Evolutionary conservation across 2,113 vertebrate genomes (phyloP).

Genomic region (Manacus vitellinus): DNA sequence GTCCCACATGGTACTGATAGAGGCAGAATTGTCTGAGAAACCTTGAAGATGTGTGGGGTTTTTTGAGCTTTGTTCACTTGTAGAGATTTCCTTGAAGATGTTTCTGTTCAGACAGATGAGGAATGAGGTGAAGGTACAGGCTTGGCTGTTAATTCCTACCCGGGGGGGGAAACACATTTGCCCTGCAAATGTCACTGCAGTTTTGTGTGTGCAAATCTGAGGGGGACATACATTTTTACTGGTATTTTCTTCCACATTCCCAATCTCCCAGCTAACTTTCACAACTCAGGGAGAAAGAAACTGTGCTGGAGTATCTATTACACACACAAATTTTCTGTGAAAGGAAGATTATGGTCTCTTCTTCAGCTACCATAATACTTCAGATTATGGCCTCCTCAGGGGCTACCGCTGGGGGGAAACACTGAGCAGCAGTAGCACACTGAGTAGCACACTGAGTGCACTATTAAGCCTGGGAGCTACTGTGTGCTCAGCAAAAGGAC

Average conservation of each 20-base stretch:
- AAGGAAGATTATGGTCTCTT: neutral
- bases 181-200: neutral
- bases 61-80: neutral
- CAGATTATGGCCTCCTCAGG: neutral
- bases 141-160: neutral
- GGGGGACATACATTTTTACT: rapidly evolving
- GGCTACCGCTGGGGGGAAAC: neutral
- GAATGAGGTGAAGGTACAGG: rapidly evolving
- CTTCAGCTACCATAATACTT: neutral
- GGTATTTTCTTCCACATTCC: neutral
- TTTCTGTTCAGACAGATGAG: neutral
- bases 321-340: neutral
- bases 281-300: neutral
- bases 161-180: rapidly evolving
- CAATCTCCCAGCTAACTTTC: neutral
- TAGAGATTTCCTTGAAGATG: neutral
- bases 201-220: neutral
- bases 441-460: neutral
- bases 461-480: neutral
- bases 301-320: neutral
- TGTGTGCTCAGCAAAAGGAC: neutral
- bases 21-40: neutral
- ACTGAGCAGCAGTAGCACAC: neutral
- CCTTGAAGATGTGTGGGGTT: neutral
- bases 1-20: neutral